Evolutionary conservation across 2,113 vertebrate species (phyloP), one percentile per base, ranked within the genome.

Genomic region (Meriones unguiculatus): DNA sequence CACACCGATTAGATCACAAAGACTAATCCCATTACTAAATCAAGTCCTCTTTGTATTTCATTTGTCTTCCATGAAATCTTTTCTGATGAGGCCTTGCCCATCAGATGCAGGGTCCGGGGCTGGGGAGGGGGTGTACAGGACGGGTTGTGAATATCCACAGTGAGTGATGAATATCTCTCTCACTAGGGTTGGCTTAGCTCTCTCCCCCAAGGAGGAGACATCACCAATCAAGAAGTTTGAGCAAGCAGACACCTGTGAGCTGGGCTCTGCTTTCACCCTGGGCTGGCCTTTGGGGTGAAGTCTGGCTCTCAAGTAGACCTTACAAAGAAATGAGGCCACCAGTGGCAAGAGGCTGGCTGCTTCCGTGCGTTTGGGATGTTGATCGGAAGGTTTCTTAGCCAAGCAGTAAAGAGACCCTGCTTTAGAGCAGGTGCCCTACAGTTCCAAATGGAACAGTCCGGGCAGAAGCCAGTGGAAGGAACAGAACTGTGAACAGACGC

Each of bases 41-140:
- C 82, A 69, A 89, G 62, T 35, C 41, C 25, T 73, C 52, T 81
- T 94, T 91, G 82, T 84, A 50, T 84, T 93, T 77, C 17, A 62
- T 86, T 94, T 85, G 52, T 54, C 85, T 90, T 91, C 87, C 93
- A 78, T 73, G 82, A 94, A 91, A 67, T 95, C 76, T 67, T 82
- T 91, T 25, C 50, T 9, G 46, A 91, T 80, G 85, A 81, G 75
- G 70, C 65, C 64, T 62, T 46, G 65, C 46, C 91, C 24, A 32
- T 57, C 54, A 13, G 41, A 85, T 3, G 9, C 75, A 35, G 0
- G 2, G 70, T 70, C 57, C 2, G 22, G 46, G 57, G 20, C 12
- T 50, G 9, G 4, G 1, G 3, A 20, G 10, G 52, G 52, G 76
- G 7, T 41, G 14, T 32, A 52, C 15, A 20, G 72, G n/a, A 75